A percentile compares a stretch with the other conserved stretches of the same genome.
phyloP scores from a whole-genome alignment of 2,888 invertebrate genomes.

The Papilio demoleus region DNA sequence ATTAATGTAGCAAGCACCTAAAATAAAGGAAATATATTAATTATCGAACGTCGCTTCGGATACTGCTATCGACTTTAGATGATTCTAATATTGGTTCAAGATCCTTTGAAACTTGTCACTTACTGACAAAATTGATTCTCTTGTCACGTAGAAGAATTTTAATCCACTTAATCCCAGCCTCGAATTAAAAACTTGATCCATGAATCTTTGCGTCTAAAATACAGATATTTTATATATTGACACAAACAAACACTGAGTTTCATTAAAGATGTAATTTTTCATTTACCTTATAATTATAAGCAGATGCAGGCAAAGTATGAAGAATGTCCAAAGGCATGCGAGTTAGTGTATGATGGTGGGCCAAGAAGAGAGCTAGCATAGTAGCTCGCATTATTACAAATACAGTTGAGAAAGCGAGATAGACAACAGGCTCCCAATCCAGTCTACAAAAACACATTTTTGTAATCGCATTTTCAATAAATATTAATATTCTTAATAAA shows the following conservation, averaged over 20 bases:
- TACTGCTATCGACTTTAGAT: too few species aligned
- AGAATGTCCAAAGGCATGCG: conserved; percentile 26
- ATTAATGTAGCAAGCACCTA: conserved; percentile 34
- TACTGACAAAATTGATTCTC: conserved; percentile 37
- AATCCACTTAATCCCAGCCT: conserved; percentile 34
- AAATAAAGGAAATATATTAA: not conserved
- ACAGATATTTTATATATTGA: not conserved
- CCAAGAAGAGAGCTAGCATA: conserved; percentile 14
- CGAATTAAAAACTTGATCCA: conserved; percentile 40
- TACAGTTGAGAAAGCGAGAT: conserved; percentile 28
- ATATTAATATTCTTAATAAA: not conserved
- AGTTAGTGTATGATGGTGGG: conserved; percentile 37
- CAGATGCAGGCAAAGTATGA: conserved; percentile 36
- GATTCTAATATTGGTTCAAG: too few species aligned
- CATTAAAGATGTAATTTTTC: too few species aligned
- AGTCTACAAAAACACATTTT: conserved; percentile 7
- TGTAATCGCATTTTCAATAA: not conserved
- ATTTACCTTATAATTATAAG: conserved; percentile 36
- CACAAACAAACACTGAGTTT: too few species aligned
- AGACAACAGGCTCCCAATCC: conserved; percentile 30
- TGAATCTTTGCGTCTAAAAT: conserved; percentile 38
- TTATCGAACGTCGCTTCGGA: not conserved
- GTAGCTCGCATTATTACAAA: conserved; percentile 24
- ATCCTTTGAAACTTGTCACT: not conserved
- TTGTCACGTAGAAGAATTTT: conserved; percentile 38